Evolutionary conservation across 2,113 vertebrate species (phyloP), one percentile per base, ranked within the genome.

Genomic region (Halcyon senegalensis): DNA sequence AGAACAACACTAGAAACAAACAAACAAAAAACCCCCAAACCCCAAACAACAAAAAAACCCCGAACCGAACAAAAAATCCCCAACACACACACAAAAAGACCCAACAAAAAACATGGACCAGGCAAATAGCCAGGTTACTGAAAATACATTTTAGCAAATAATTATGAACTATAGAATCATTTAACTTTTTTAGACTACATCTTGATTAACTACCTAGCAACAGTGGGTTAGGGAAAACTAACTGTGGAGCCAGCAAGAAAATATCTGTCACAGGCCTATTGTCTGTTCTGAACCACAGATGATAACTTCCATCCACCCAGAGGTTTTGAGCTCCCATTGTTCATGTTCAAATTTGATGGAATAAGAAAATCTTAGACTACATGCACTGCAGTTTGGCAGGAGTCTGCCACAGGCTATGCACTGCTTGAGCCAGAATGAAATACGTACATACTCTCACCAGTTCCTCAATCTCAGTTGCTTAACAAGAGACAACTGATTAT

Each of bases 171-270:
- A 41, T 17, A 55, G 84, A 81, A 67, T 84, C 9, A 35, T 35
- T 72, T 59, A 68, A 75, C 33, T 73, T 78, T 82, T 94, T 91
- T 66, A 73, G 74, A 10, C 28, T 87, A 37, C 12, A 9, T 89
- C 87, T 94, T 94, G 35, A 87, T 87, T 68, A 87, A 89, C 91
- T 84, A 82, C 84, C 84, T 91, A 95, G 94, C 69, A 95, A 93
- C 62, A 84, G 30, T 9, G 69, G 56, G 23, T n/a, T 39, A 79
- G n/a, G 30, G 66, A 76, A 64, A 76, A 58, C 18, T 73, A 73
- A 62, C 60, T 85, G 62, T 60, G 62, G 43, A 81, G 82, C 60
- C 81, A 37, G 10, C 16, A 43, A 64, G 58, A 41, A 89, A 74
- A 46, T 44, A 59, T 11, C n/a, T 74, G 43, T 76, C 44, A 53